phyloP scores from a whole-genome alignment of 2,797 vertebrate species.

The Trematomus bernacchii region DNA sequence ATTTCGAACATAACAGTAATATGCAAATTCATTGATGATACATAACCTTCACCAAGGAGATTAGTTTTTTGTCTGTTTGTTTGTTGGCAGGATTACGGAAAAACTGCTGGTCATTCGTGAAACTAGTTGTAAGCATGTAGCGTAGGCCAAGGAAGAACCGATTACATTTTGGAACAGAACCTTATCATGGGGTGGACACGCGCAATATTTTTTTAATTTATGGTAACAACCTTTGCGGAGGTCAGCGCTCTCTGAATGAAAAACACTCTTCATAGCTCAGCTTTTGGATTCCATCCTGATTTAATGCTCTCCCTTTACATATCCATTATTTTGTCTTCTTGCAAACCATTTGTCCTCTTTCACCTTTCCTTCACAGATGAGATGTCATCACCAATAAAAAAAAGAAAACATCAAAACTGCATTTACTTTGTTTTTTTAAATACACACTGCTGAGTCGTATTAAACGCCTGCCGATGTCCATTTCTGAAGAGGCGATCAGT shows the following conservation, averaged over 20 bases:
- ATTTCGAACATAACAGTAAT: not conserved
- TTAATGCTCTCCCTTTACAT: conserved; percentile 4
- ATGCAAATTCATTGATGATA: not conserved
- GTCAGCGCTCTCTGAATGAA: too few relatives aligned
- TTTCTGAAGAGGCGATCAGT: conserved; percentile 54
- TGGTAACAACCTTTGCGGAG: not conserved
- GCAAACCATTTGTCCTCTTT: not conserved
- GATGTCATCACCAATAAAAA: not conserved
- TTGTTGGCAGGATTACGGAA: not conserved
- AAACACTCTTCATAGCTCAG: not conserved
- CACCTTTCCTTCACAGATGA: conserved; percentile 7
- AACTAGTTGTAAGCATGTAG: not conserved
- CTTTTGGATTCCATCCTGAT: not conserved
- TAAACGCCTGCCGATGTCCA: conserved; percentile 53
- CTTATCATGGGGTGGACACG: not conserved
- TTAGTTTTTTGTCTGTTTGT: conserved; percentile 1
- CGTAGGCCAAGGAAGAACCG: not conserved
- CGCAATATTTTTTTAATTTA: not conserved
- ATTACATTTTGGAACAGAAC: not conserved
- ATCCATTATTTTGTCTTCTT: not conserved
- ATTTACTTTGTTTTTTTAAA: conserved; percentile 1
- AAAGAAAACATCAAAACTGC: conserved; percentile 33
- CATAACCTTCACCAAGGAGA: conserved; percentile 2
- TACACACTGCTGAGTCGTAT: conserved; percentile 20
- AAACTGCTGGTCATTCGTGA: not conserved